Conservation (phyloP, 2,113 vertebrate genomes). For the Girardinichthys multiradiatus region DNA sequence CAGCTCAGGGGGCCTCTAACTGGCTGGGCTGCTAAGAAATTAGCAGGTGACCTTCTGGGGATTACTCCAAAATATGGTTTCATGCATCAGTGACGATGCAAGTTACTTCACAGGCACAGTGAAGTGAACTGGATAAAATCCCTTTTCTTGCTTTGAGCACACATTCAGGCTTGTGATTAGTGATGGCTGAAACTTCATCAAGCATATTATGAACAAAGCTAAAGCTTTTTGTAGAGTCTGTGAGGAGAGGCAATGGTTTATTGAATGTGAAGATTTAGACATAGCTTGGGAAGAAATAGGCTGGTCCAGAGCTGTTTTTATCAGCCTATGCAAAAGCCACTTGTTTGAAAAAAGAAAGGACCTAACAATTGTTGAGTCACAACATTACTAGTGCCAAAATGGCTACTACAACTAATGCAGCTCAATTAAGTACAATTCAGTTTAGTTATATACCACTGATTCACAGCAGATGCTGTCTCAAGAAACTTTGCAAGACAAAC, state of each 20-base stretch:
- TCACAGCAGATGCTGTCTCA: too few relatives aligned
- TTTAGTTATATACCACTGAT: too few relatives aligned
- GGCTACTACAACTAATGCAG: too few relatives aligned
- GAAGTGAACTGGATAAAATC: constrained; percentile 19
- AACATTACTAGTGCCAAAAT: too few relatives aligned
- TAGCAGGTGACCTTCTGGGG: constrained; percentile 19
- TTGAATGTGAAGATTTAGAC: not conserved
- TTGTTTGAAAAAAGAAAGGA: too few relatives aligned
- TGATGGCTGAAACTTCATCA: not conserved
- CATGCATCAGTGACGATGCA: constrained; percentile 8
- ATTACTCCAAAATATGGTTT: constrained; percentile 17
- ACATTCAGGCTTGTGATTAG: constrained; percentile 13
- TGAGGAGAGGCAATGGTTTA: not conserved
- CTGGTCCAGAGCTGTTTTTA: not conserved
- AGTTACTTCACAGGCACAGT: constrained; percentile 3
- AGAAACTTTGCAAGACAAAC: too few relatives aligned
- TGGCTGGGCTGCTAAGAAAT: constrained; percentile 2
- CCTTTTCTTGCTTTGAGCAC: constrained; percentile 1
- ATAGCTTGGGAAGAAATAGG: not conserved
- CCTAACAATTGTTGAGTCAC: too few relatives aligned
- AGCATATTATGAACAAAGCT: not conserved
- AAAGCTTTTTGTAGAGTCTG: not conserved
- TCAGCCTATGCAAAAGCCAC: too few relatives aligned
- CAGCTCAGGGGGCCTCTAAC: not conserved
- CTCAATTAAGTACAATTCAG: too few relatives aligned